These are phyloP conservation scores for Megalopta genalis DNA, from an alignment of 1,140 invertebrate species.

Conservation along the genomic window DNA sequence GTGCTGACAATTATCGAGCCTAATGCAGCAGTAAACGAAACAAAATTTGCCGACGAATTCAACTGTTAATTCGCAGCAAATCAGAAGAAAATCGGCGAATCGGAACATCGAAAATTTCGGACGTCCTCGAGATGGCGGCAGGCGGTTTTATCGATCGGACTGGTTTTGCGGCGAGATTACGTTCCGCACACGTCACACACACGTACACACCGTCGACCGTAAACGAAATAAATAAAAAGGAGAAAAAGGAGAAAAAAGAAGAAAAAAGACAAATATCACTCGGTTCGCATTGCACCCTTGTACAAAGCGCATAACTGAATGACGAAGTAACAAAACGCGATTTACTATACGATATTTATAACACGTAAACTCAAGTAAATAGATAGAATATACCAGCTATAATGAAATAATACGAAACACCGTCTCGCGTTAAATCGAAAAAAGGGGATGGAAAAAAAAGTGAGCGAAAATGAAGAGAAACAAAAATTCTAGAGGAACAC, in stretches of 20 bases:
- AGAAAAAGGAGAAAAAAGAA: too few species aligned
- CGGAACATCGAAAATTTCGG: neutral
- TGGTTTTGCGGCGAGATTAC: slow-evolving; percentile 20
- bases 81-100: too few species aligned
- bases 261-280: slow-evolving; percentile 59
- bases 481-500: slow-evolving; percentile 39
- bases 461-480: neutral
- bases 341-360: slow-evolving; percentile 75
- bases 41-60: too few species aligned
- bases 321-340: slow-evolving; percentile 65
- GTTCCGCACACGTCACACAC: slow-evolving; percentile 43
- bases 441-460: neutral
- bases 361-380: slow-evolving; percentile 73
- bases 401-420: slow-evolving; percentile 70
- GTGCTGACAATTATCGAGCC: too few species aligned
- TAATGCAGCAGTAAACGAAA: too few species aligned
- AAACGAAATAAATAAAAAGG: neutral
- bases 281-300: slow-evolving; percentile 74
- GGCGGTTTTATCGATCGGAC: neutral
- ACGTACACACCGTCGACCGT: neutral
- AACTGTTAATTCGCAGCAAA: too few species aligned
- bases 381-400: slow-evolving; percentile 73
- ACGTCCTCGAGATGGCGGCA: neutral
- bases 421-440: slow-evolving; percentile 54
- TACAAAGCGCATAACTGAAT: slow-evolving; percentile 75